Evolutionary conservation across 2,888 invertebrate genomes (phyloP).

Genomic region (Eupithecia insigniata): DNA sequence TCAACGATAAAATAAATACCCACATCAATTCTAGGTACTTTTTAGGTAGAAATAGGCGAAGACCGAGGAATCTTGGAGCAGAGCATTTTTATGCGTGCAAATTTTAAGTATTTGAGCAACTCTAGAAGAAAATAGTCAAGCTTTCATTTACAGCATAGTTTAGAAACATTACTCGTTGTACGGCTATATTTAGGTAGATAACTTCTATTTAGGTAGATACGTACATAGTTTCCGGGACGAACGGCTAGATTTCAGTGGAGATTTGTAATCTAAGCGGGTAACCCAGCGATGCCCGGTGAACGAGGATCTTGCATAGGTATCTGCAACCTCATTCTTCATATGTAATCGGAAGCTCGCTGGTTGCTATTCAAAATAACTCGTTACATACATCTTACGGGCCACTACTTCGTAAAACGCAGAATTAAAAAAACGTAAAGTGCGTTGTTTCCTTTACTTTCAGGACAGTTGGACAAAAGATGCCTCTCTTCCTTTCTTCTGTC

Average conservation of each 20-base stretch:
- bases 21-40: not conserved
- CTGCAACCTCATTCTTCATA: not conserved
- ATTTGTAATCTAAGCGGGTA: constrained; percentile 33
- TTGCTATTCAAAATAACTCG: not conserved
- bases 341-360: not conserved
- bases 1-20: not conserved
- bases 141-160: not conserved
- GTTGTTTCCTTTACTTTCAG: not conserved
- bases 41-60: not conserved
- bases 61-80: not conserved
- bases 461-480: too few species aligned
- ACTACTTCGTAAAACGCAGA: not conserved
- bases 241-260: constrained; percentile 28
- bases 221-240: not conserved
- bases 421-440: not conserved
- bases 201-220: not conserved
- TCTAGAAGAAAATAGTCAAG: not conserved
- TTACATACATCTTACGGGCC: not conserved
- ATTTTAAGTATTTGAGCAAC: not conserved
- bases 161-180: not conserved
- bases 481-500: too few species aligned
- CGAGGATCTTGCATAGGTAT: not conserved
- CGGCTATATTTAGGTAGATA: not conserved
- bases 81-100: not conserved
- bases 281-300: constrained; percentile 17